Evolutionary conservation across 2,888 invertebrate genomes (phyloP).

Genomic region (Hydrotaea diabolus): DNA sequence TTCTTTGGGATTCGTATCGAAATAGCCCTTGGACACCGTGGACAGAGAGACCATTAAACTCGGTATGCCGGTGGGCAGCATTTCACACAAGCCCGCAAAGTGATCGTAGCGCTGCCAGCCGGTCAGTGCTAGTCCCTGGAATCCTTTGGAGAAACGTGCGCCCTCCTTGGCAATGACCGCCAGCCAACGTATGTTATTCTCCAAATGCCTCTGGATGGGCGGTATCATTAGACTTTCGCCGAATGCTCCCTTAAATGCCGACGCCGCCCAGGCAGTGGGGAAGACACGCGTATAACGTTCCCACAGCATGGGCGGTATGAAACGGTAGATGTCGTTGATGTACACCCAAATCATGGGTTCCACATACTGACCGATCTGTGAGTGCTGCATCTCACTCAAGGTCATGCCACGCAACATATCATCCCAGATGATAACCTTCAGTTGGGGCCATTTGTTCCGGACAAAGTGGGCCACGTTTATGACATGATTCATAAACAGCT

Average conservation of each 20-base stretch:
- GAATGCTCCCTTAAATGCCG: constrained; percentile 89
- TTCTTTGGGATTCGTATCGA: constrained; percentile 82
- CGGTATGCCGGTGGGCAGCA: constrained; percentile 85
- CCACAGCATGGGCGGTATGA: constrained; percentile 83
- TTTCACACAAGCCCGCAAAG: constrained; percentile 86
- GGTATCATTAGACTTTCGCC: constrained; percentile 87
- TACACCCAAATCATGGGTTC: constrained; percentile 93
- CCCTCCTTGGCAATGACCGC: constrained; percentile 85
- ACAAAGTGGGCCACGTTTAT: constrained; percentile 84
- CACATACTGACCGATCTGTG: constrained; percentile 84
- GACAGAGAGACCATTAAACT: constrained; percentile 84
- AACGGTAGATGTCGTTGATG: constrained; percentile 86
- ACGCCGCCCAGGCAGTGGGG: constrained; percentile 87
- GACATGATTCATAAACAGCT: constrained; percentile 85
- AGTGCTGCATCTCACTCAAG: constrained; percentile 83
- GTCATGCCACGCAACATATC: constrained; percentile 88
- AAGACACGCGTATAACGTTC: constrained; percentile 86
- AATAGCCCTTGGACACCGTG: constrained; percentile 84
- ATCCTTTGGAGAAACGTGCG: constrained; percentile 79
- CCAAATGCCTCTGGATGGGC: constrained; percentile 85
- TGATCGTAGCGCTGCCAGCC: constrained; percentile 84
- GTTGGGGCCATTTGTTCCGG: constrained; percentile 82
- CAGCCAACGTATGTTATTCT: constrained; percentile 87
- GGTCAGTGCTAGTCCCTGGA: constrained; percentile 79
- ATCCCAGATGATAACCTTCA: constrained; percentile 89